Base-by-base conservation (phyloP, 1,140 invertebrate genomes). In the Calephelis nemesis region DNA sequence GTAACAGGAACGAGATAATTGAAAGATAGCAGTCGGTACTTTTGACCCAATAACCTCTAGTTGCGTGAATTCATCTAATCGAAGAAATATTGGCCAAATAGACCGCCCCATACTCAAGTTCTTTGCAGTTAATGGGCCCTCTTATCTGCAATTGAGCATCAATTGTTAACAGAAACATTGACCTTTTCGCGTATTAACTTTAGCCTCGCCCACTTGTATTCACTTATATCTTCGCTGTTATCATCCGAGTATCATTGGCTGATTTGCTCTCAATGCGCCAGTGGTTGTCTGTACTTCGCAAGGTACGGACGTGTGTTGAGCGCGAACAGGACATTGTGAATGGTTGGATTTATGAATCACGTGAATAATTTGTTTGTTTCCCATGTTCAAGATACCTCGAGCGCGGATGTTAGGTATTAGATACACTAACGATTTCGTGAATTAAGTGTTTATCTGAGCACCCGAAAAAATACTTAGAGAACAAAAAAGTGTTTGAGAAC, bases 81-180 rank as follows among this genome's bases (percentile, higher is more conserved):
- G 67, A 71, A 65, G 67, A 40, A 60, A 60, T 60, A 54, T 54
- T 54, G 52, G 19, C 9, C 9, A 60, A 60, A 60, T 60, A 42
- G 39, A 60, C 58, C 12, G 58, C 19, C 39, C 68, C 72, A 68
- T 67, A 52, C 65, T 47, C 58, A 62, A 65, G 63, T 50, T 54
- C 60, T 60, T 42, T 40, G 12, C 39, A n/a, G 40, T 60, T 60
- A 60, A 42, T 45, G 42, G 42, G 42, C 42, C 42, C 52, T 64
- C 48, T 76, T 70, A 72, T 71, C 47, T 65, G 30, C 67, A 82
- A 87, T 87, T 83, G 52, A 54, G 75, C 77, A 77, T 71, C 82
- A 85, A 83, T 85, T 83, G 82, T 48, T 67, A 73, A 82, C 78
- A 80, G 77, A 89, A 89, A 87, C 87, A 87, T 89, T 89, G 87